Evolutionary conservation across 2,888 invertebrate species (phyloP), one percentile per base, ranked within the genome.

Genomic region (Dynastes tityus): DNA sequence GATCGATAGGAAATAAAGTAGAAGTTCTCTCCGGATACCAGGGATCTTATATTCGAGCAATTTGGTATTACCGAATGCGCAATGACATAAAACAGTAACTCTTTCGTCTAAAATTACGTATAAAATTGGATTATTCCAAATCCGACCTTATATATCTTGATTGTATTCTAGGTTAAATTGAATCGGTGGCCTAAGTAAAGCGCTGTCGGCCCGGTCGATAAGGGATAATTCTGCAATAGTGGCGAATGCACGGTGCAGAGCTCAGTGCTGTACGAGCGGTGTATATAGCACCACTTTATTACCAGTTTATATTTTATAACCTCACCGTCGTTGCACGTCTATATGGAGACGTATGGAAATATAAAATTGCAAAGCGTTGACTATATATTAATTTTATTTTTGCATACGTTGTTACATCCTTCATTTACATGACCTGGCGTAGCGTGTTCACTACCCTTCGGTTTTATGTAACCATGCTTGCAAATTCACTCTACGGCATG

Each of bases 251-350:
- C 22, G 22, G 9, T 22, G 65, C 75, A 16, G 61, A 61, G 77
- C 80, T 16, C 55, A 55, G 22, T 22, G 55, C 22, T 55, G 22
- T 78, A 80, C 80, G 79, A 80, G 78, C 81, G 75, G 45, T 61
- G 75, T 29, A 51, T 63, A 75, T 74, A 74, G 80, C 80, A 80
- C 81, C 81, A 79, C 81, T 87, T 87, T 86, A 87, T 84, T 83
- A 85, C 86, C 84, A 85, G 86, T 87, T 87, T 87, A 86, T 85
- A 84, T 85, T 87, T 87, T 87, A 87, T 83, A 85, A 83, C 85
- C 84, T 82, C 82, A 81, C 79, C 73, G 81, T 82, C 55, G 55
- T 55, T 55, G 82, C 82, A 81, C 81, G 81, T 82, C 83, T 84
- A 83, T 84, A 85, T 83, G 84, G 84, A 85, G 85, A 85, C 85